Conservation (phyloP, 2,797 vertebrate species). For the Squalus acanthias region DNA sequence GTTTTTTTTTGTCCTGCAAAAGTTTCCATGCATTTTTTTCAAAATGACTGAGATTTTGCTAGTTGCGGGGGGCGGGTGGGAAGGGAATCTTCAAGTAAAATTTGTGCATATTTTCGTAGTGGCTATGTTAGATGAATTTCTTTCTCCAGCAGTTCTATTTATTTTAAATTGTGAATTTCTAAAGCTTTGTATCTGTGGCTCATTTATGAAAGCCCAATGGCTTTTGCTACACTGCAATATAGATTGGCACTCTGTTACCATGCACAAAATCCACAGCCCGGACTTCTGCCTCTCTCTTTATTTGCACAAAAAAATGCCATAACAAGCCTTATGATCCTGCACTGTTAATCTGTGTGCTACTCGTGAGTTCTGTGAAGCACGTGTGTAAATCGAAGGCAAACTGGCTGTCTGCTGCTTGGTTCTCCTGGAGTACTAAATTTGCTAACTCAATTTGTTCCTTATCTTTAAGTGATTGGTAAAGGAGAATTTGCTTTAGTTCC, state of each 20-base stretch:
- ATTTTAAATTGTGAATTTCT: neutral
- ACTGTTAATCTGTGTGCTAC: neutral
- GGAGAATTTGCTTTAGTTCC: neutral
- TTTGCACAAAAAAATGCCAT: constrained; percentile 35
- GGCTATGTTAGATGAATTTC: neutral
- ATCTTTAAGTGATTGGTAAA: neutral
- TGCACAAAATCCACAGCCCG: neutral
- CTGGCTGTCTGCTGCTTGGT: neutral
- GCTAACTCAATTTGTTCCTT: neutral
- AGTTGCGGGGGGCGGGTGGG: neutral
- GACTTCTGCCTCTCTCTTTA: neutral
- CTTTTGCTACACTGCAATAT: neutral
- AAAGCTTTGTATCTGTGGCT: neutral
- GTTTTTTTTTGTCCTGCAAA: neutral
- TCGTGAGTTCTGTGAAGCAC: neutral
- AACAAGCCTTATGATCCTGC: constrained; percentile 9
- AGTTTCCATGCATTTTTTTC: neutral
- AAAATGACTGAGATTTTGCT: neutral
- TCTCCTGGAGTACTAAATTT: neutral
- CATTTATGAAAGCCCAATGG: neutral
- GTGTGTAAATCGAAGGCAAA: neutral
- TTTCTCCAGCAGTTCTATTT: neutral
- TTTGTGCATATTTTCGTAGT: neutral
- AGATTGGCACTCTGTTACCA: neutral
- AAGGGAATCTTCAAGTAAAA: neutral